phyloP scores from a whole-genome alignment of 2,888 invertebrate species.

The Rambutsinella grinnellia region DNA sequence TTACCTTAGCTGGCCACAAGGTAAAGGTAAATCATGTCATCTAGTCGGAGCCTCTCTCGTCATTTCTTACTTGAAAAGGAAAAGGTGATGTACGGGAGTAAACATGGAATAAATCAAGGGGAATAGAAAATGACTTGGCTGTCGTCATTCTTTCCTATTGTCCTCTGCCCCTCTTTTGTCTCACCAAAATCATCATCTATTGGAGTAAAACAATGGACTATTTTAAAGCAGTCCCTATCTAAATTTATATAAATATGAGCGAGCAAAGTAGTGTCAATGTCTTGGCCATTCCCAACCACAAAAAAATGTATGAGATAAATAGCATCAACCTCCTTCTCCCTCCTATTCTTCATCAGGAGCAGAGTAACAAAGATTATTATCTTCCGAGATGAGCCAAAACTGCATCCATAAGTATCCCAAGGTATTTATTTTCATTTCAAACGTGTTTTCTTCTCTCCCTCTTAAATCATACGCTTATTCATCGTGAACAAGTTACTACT shows the following conservation, averaged over 20 bases:
- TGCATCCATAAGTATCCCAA: no score
- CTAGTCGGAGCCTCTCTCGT: conserved; percentile 8
- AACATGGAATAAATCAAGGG: conserved; percentile 24
- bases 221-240: background rate
- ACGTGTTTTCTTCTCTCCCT: background rate
- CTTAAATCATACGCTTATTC: background rate
- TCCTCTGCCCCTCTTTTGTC: no score
- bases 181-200: no score
- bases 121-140: no score
- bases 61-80: conserved; percentile 12
- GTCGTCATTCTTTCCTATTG: no score
- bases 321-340: no score
- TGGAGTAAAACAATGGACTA: conserved; percentile 26
- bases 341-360: no score
- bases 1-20: background rate
- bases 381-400: no score
- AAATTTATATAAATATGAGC: background rate
- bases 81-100: conserved; percentile 16
- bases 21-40: background rate
- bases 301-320: no score
- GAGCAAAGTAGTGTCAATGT: background rate
- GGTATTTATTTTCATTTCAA: no score
- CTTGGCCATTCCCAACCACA: background rate
- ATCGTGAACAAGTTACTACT: conserved; percentile 13
- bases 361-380: no score